Evolutionary conservation across 2,797 vertebrate genomes (phyloP).

Genomic region (Siniperca scherzeri): DNA sequence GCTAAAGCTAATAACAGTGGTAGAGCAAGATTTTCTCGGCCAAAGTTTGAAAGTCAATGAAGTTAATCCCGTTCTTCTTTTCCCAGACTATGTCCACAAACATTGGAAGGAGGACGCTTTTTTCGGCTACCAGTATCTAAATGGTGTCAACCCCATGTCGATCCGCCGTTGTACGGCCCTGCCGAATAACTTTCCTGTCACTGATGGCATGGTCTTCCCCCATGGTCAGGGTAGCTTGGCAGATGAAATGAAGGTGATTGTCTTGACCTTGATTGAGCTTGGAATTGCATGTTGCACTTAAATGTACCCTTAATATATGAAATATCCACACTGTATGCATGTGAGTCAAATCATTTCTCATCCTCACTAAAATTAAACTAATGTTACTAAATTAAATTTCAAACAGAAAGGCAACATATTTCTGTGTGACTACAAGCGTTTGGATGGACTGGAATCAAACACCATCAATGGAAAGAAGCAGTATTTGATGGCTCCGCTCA

Average conservation of each 20-base stretch:
- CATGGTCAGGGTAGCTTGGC: slow-evolving; percentile 1
- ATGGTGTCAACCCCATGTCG: slow-evolving; percentile 77
- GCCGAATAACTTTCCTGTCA: slow-evolving; percentile 70
- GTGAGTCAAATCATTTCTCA: not conserved
- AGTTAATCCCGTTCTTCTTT: not conserved
- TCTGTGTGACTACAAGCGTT: slow-evolving; percentile 81
- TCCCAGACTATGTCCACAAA: slow-evolving; percentile 65
- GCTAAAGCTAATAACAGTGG: not conserved
- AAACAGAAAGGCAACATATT: slow-evolving; percentile 86
- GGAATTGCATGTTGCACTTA: not conserved
- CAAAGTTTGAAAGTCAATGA: not conserved
- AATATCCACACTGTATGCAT: not conserved
- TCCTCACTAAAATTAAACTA: not conserved
- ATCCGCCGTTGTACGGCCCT: slow-evolving; percentile 65
- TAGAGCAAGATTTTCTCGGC: not conserved
- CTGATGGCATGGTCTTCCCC: slow-evolving; percentile 55
- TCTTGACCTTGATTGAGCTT: not conserved
- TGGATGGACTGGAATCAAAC: slow-evolving; percentile 77
- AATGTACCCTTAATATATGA: not conserved
- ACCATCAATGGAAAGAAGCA: slow-evolving; percentile 75
- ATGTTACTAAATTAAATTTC: not conserved
- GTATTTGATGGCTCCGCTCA: slow-evolving; percentile 79
- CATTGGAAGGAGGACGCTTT: slow-evolving; percentile 78
- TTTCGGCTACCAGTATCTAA: slow-evolving; percentile 80
- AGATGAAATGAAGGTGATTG: slow-evolving; percentile 71